Conservation (phyloP, 2,113 vertebrate species). For the Egretta garzetta region DNA sequence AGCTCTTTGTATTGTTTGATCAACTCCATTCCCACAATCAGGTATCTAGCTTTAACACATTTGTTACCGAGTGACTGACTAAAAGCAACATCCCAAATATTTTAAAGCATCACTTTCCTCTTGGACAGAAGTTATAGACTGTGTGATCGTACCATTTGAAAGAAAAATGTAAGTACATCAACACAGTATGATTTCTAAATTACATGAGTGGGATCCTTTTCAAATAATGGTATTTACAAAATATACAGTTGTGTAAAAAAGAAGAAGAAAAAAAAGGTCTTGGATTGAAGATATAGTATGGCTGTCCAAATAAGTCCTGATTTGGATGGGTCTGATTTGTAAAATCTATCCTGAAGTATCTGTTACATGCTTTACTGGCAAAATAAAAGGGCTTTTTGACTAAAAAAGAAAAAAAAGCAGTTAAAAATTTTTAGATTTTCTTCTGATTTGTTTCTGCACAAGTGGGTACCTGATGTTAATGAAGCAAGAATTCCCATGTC, state of each 20-base stretch:
- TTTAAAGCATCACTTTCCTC: background rate
- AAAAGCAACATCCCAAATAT: background rate
- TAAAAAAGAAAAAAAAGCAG: fast-evolving
- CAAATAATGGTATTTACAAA: background rate
- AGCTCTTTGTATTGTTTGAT: background rate
- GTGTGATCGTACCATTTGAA: background rate
- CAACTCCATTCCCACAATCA: background rate
- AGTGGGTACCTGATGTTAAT: background rate
- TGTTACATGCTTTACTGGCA: background rate
- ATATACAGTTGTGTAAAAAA: background rate
- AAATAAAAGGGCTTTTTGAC: background rate
- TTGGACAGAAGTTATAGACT: background rate
- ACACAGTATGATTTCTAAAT: background rate
- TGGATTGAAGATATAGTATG: background rate
- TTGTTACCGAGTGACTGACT: background rate
- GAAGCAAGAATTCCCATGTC: background rate
- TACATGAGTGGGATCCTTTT: background rate
- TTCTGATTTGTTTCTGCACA: background rate
- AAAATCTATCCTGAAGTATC: background rate
- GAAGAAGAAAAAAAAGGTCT: fast-evolving
- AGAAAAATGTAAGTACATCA: background rate
- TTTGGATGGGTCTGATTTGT: background rate
- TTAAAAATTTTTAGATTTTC: background rate
- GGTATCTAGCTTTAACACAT: background rate
- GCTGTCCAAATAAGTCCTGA: background rate